phyloP scores from a whole-genome alignment of 2,888 invertebrate species.

The Nowickia ferox region DNA sequence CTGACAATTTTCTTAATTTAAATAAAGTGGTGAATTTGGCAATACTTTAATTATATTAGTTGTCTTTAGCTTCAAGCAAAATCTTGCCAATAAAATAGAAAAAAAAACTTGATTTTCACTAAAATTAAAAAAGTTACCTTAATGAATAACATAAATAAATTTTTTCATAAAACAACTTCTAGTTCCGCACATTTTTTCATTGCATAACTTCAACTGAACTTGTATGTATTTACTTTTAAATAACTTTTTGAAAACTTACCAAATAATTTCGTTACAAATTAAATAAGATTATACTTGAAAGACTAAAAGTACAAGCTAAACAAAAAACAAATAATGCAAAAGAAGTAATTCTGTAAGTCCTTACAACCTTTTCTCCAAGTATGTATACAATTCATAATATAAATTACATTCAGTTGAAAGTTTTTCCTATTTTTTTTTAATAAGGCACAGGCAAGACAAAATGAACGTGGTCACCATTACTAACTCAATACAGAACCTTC shows the following conservation, averaged over 20 bases:
- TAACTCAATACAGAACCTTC: slow-evolving; percentile 32
- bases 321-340: slow-evolving; percentile 31
- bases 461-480: slow-evolving; percentile 63
- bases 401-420: slow-evolving; percentile 69
- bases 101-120: no score
- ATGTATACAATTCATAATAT: slow-evolving; percentile 66
- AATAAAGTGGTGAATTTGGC: no score
- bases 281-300: slow-evolving; percentile 64
- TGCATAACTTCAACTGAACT: slow-evolving; percentile 11
- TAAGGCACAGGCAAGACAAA: slow-evolving; percentile 24
- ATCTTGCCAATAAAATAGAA: no score
- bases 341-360: slow-evolving; percentile 47
- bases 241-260: slow-evolving; percentile 38
- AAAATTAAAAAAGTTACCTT: background rate
- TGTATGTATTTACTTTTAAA: background rate
- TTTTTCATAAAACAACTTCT: background rate
- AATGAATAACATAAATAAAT: background rate
- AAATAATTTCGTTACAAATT: slow-evolving; percentile 60
- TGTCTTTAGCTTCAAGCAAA: no score
- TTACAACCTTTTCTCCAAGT: slow-evolving; percentile 50
- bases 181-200: background rate
- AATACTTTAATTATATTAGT: no score
- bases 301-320: slow-evolving; percentile 48
- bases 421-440: slow-evolving; percentile 17
- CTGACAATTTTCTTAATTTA: no score